Evolutionary conservation across 2,888 invertebrate species (phyloP).

Genomic region (Rhabditoides inermis): DNA sequence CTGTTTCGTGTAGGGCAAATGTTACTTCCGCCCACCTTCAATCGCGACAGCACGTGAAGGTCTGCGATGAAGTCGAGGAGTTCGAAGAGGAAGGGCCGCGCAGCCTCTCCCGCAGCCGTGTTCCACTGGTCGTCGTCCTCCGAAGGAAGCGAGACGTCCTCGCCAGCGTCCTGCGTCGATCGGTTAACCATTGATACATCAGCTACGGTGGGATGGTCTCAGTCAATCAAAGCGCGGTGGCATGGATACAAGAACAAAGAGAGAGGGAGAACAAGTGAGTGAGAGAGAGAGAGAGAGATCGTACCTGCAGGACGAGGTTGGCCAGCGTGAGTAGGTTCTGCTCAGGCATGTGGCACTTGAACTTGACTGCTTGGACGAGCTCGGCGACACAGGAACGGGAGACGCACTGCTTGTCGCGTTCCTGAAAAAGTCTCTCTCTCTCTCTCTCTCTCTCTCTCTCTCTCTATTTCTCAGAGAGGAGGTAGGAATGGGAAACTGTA

Average conservation of each 20-base stretch:
- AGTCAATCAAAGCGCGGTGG: no score
- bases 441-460: not conserved
- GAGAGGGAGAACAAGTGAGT: no score
- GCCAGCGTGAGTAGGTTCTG: slow-evolving; percentile 84
- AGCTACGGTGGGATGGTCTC: no score
- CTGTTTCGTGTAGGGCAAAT: no score
- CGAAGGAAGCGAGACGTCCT: no score
- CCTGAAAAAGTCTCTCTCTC: slow-evolving; percentile 58
- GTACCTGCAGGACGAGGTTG: slow-evolving; percentile 58
- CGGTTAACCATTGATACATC: no score
- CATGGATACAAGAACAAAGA: no score
- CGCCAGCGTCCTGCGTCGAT: slow-evolving; percentile 90
- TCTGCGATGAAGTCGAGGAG: slow-evolving; percentile 88
- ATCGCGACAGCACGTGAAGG: slow-evolving; percentile 87
- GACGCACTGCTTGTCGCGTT: slow-evolving; percentile 83
- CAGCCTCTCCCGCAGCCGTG: slow-evolving; percentile 85
- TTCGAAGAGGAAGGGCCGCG: slow-evolving; percentile 82
- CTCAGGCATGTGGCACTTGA: slow-evolving; percentile 87
- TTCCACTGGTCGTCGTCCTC: slow-evolving; percentile 52
- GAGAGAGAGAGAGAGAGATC: not conserved
- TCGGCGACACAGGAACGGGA: slow-evolving; percentile 86
- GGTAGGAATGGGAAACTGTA: not conserved
- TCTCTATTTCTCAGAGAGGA: not conserved
- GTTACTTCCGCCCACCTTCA: slow-evolving; percentile 69
- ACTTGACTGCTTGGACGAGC: slow-evolving; percentile 85